phyloP scores from a whole-genome alignment of 2,113 vertebrate species.

The Hippopotamus amphibius region DNA sequence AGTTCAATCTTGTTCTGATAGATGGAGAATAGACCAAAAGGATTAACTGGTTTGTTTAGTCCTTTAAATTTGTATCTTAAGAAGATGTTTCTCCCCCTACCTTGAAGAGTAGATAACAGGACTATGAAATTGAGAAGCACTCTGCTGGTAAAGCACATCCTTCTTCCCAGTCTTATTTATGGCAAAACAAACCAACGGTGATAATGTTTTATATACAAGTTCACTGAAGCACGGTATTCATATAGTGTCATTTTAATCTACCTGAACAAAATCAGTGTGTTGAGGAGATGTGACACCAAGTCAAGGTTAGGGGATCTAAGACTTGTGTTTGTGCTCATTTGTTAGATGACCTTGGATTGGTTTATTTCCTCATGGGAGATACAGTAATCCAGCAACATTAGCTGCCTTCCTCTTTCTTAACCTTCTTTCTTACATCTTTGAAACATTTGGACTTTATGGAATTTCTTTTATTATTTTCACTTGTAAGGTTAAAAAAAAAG shows the following conservation, averaged over 20 bases:
- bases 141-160: conserved; percentile 48
- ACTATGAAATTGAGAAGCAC: conserved; percentile 44
- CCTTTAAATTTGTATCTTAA: conserved; percentile 60
- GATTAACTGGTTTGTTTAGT: conserved; percentile 72
- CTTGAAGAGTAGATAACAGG: conserved; percentile 49
- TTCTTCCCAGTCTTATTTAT: conserved; percentile 66
- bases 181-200: conserved; percentile 61
- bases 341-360: conserved; percentile 28
- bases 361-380: conserved; percentile 46
- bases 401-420: not conserved
- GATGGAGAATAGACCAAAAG: conserved; percentile 50
- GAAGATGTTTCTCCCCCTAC: conserved; percentile 11
- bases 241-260: conserved; percentile 52
- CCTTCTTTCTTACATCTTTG: not conserved
- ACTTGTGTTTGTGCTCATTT: conserved; percentile 39
- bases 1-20: conserved; percentile 73
- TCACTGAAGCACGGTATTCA: conserved; percentile 25
- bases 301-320: conserved; percentile 42
- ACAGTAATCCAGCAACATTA: not conserved
- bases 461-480: conserved; percentile 61
- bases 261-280: conserved; percentile 42
- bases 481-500: conserved; percentile 47
- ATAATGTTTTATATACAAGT: conserved; percentile 75
- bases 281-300: not conserved
- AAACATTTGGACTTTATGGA: conserved; percentile 42